Percentiles rank a stretch among this genome's conserved stretches.
These are phyloP conservation scores for Caenorhabditis wallacei DNA, from an alignment of 2,888 invertebrate species.

Conservation along the genomic window DNA sequence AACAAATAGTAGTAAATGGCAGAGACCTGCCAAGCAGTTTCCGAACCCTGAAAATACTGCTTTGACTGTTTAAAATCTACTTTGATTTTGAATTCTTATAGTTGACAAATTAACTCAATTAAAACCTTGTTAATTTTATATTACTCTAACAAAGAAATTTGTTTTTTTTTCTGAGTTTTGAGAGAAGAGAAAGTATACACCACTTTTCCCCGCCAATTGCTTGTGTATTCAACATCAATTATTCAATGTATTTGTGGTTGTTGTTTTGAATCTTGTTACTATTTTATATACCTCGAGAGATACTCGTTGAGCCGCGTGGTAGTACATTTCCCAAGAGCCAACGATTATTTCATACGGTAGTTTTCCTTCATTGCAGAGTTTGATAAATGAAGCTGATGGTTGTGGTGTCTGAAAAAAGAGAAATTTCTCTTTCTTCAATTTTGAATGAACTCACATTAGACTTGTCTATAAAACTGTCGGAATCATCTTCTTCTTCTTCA, in stretches of 20 bases:
- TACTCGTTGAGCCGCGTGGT: constrained; percentile 50
- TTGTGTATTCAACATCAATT: constrained; percentile 46
- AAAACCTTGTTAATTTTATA: too few relatives aligned
- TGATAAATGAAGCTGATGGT: constrained; percentile 14
- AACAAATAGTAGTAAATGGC: constrained; percentile 58
- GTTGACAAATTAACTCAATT: too few relatives aligned
- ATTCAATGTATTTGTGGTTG: constrained; percentile 19
- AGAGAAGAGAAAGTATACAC: background rate
- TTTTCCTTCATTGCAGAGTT: constrained; percentile 20
- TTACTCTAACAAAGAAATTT: too few relatives aligned
- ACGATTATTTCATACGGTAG: constrained; percentile 18
- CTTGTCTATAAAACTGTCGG: constrained; percentile 54
- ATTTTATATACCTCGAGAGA: constrained; percentile 44
- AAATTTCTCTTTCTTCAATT: background rate
- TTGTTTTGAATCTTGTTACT: constrained; percentile 29
- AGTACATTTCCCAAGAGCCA: constrained; percentile 55
- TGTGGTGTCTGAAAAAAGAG: constrained; percentile 39
- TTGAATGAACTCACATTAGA: constrained; percentile 29
- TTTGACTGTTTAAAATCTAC: too few relatives aligned
- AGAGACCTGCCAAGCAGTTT: constrained; percentile 43
- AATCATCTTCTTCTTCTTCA: constrained; percentile 57
- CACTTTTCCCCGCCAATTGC: background rate
- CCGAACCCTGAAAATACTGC: constrained; percentile 46
- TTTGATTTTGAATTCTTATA: too few relatives aligned
- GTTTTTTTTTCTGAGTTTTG: too few relatives aligned